Conservation (phyloP, 2,888 invertebrate species). For the Stenodera caucasica region DNA sequence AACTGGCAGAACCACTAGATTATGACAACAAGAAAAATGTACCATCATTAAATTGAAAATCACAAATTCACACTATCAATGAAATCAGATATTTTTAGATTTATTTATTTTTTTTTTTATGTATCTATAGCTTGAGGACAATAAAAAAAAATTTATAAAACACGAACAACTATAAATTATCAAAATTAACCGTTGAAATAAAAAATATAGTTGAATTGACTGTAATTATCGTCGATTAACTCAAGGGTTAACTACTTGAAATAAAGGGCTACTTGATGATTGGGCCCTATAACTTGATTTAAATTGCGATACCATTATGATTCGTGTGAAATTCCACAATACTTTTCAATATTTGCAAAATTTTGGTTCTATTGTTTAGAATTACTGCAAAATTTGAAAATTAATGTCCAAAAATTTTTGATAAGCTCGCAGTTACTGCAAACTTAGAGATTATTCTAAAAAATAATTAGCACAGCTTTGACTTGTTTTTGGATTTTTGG, state of each 20-base stretch:
- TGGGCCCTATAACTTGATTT: too few relatives aligned
- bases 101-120: neutral
- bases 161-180: neutral
- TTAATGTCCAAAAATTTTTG: too few relatives aligned
- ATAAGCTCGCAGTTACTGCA: too few relatives aligned
- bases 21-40: slow-evolving; percentile 4
- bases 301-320: too few relatives aligned
- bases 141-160: neutral
- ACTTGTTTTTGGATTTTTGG: too few relatives aligned
- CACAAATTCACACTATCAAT: slow-evolving; percentile 6
- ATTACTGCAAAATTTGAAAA: too few relatives aligned
- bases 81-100: slow-evolving; percentile 1
- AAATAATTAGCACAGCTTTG: too few relatives aligned
- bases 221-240: slow-evolving; percentile 5
- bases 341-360: too few relatives aligned
- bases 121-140: neutral
- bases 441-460: too few relatives aligned
- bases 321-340: too few relatives aligned
- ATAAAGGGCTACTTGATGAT: too few relatives aligned
- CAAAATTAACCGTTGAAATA: neutral
- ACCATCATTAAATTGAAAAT: slow-evolving; percentile 1
- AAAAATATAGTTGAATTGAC: slow-evolving; percentile 3
- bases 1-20: slow-evolving; percentile 1
- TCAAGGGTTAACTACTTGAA: slow-evolving; percentile 2
- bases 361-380: too few relatives aligned